Evolutionary conservation across 2,797 vertebrate genomes (phyloP), one percentile per base, ranked within the genome.

Genomic region (Thaleichthys pacificus): DNA sequence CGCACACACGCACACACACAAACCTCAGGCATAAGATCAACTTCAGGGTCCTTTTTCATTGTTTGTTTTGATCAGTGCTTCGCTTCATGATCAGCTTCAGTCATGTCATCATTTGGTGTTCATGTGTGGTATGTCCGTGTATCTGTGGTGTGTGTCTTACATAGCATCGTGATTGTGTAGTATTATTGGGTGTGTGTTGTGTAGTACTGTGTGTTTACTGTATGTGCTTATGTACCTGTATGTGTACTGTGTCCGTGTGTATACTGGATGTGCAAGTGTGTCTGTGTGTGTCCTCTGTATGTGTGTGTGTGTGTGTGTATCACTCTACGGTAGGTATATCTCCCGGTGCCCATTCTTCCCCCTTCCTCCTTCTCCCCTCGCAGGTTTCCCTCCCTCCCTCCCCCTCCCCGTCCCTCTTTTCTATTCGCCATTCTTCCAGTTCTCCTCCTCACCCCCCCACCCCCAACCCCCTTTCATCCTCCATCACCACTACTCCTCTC

Each of bases 51-150:
- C 32, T 47, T 28, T 21, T 7, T 26, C 19, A 28, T 9, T 62
- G 68, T 71, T 30, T 28, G 77, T 77, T 72, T 17, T 73, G 68
- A 56, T 51, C 74, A 21, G 65, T 58, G 85, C 89, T 85, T 84
- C 72, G 72, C 85, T 89, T 73, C 85, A 86, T 85, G 72, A 77
- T 82, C 84, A 69, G 75, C 80, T 83, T 84, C 74, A 82, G 73
- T 69, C 87, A 87, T 90, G 80, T 85, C 88, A 86, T 77, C 82
- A 84, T 88, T 90, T 87, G 87, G 85, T 88, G 84, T 80, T 85
- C 80, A 56, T 87, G 81, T 87, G 83, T 61, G 78, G 88, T 24
- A 24, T 87, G 82, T 87, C 8, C 3, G 38, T 38, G 32, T 15
- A 49, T 15, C 8, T 67, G 72, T 42, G 89, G 89, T 91, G 89